Evolutionary conservation across 2,797 vertebrate genomes (phyloP), one percentile per base, ranked within the genome.

Genomic region (Apogon talboti): DNA sequence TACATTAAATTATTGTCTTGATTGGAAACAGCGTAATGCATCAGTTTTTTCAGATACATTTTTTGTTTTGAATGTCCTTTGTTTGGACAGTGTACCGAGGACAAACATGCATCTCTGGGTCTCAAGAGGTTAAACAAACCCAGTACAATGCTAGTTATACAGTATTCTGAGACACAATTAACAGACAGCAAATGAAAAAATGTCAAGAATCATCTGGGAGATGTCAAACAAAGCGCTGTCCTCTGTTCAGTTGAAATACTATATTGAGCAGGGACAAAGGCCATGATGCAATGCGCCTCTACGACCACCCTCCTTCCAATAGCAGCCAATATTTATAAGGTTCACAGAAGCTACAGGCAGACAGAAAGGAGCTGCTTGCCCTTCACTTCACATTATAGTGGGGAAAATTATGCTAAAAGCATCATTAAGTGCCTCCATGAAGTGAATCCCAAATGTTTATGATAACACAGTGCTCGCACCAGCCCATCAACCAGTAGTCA

Each of bases 381-480:
- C 87, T 87, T 87, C 84, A 84, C 65, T 76, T 89, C 81, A 65
- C 71, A 80, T 71, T 78, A 82, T 66, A 62, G 73, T 33, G 49
- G 74, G 65, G 57, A 68, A 45, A 87, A 87, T 86, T 81, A 82
- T 85, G 78, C 86, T 86, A 86, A 91, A 88, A 89, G 83, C 85
- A 53, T 87, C 82, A 78, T 89, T 89, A 90, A 84, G 76, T 81
- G 59, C 68, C 76, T 81, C 78, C 80, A 83, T 86, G 71, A 87
- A 84, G 82, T 77, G 76, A 89, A 89, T 87, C 77, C 71, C 78
- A 86, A 88, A 87, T 89, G 82, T 91, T 89, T 87, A 78, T 83
- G 75, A 82, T 79, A 80, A 86, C 76, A 53, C 65, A 30, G 48
- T 16, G 57, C 70, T 82, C 33, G 40, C 62, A 72, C 60, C 18